These are phyloP conservation scores for Hycleus phaleratus DNA, from an alignment of 1,140 invertebrate species.

Conservation along the genomic window DNA sequence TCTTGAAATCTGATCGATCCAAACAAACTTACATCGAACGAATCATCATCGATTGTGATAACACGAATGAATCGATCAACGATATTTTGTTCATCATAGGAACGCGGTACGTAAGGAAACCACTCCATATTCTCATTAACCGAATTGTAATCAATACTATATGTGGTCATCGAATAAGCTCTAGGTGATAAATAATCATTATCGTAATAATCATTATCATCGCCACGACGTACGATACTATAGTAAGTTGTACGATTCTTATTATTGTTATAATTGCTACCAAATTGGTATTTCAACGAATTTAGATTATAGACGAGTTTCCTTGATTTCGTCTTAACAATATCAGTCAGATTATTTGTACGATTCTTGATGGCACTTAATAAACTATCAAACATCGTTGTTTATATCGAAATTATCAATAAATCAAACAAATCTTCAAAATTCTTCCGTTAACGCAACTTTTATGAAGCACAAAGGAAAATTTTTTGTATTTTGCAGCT, in stretches of 20 bases:
- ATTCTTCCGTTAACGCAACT: background rate
- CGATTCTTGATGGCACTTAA: constrained; percentile 42
- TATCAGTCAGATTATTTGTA: constrained; percentile 43
- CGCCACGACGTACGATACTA: constrained; percentile 28
- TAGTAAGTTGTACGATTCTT: constrained; percentile 38
- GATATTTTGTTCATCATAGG: constrained; percentile 49
- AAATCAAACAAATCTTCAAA: too few species aligned
- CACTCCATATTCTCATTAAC: constrained; percentile 43
- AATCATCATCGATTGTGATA: constrained; percentile 47
- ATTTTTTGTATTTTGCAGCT: background rate
- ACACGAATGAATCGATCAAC: constrained; percentile 60
- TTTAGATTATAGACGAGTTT: constrained; percentile 35
- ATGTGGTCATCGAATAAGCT: constrained; percentile 36
- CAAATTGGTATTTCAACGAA: constrained; percentile 34
- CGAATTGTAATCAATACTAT: constrained; percentile 40
- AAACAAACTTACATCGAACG: constrained; percentile 37
- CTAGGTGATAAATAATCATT: constrained; percentile 38
- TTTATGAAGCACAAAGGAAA: background rate
- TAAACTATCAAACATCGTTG: constrained; percentile 49
- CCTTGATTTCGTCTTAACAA: constrained; percentile 39
- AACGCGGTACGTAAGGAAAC: constrained; percentile 36
- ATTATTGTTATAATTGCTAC: constrained; percentile 5
- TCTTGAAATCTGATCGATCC: background rate
- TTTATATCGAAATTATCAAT: background rate
- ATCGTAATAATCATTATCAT: constrained; percentile 31